Conservation (phyloP, 2,888 invertebrate genomes). For the Blomia tropicalis region DNA sequence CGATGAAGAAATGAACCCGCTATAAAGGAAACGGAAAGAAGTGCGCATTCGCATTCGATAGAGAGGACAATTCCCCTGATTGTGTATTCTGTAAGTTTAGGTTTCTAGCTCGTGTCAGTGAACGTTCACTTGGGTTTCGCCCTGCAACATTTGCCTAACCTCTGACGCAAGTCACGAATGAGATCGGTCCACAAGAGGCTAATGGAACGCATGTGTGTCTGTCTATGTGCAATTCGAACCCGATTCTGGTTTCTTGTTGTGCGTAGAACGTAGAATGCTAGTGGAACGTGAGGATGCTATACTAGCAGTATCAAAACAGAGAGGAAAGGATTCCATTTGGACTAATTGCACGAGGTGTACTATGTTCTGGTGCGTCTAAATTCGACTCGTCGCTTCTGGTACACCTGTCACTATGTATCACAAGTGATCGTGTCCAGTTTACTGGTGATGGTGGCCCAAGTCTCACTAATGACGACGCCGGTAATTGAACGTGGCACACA, state of each 20-base stretch:
- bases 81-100: not conserved
- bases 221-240: not conserved
- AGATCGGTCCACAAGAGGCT: not conserved
- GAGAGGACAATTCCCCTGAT: not conserved
- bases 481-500: not conserved
- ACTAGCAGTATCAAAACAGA: not conserved
- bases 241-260: not conserved
- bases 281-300: not conserved
- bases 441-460: no score
- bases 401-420: not conserved
- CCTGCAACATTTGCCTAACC: slow-evolving; percentile 14
- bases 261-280: not conserved
- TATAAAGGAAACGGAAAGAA: slow-evolving; percentile 11
- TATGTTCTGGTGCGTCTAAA: no score
- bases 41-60: not conserved
- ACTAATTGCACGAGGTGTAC: slow-evolving; percentile 2
- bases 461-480: not conserved
- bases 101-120: not conserved
- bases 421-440: not conserved
- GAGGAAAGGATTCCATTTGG: slow-evolving; percentile 9
- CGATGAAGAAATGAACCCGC: not conserved
- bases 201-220: no score
- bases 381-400: no score
- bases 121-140: slow-evolving; percentile 8
- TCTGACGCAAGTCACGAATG: slow-evolving; percentile 9